Conservation (phyloP, 2,797 vertebrate species). For the Fistularia commersonii region DNA sequence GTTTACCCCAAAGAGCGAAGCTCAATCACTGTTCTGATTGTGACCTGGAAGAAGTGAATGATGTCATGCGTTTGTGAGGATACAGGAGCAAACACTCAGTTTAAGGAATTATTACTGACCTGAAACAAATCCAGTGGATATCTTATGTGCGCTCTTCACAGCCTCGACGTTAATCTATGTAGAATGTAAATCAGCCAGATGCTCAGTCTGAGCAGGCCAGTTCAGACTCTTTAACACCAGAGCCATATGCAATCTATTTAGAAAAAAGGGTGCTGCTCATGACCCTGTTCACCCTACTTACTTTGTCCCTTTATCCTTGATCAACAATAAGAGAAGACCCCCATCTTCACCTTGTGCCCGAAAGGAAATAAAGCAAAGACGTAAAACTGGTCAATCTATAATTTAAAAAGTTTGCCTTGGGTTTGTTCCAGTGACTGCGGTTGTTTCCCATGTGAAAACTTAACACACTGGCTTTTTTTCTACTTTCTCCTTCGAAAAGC, state of each 20-base stretch:
- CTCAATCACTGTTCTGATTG: slow-evolving; percentile 43
- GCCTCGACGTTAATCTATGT: slow-evolving; percentile 39
- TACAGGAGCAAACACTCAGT: slow-evolving; percentile 1
- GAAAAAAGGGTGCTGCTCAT: background rate
- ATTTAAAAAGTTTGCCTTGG: too few species aligned
- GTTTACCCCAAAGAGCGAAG: slow-evolving; percentile 42
- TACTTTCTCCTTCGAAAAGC: slow-evolving; percentile 23
- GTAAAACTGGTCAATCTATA: too few species aligned
- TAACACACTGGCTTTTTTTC: slow-evolving; percentile 8
- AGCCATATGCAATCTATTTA: slow-evolving; percentile 27
- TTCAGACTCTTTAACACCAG: slow-evolving; percentile 2
- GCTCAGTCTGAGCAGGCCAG: slow-evolving; percentile 16
- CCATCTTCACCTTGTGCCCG: slow-evolving; percentile 5
- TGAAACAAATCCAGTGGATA: slow-evolving; percentile 8
- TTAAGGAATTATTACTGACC: background rate
- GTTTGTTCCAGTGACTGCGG: too few species aligned
- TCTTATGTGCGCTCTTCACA: slow-evolving; percentile 26
- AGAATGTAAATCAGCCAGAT: slow-evolving; percentile 58
- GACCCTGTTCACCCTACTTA: background rate
- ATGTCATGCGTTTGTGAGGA: slow-evolving; percentile 3
- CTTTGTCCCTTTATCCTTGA: background rate
- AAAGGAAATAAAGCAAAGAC: background rate
- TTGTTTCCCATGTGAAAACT: background rate
- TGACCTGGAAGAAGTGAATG: slow-evolving; percentile 16
- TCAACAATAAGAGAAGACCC: background rate